Percentiles rank a stretch among this genome's conserved stretches.
Conservation (phyloP, 1,140 invertebrate species). For the Lysiphlebus fabarum region DNA sequence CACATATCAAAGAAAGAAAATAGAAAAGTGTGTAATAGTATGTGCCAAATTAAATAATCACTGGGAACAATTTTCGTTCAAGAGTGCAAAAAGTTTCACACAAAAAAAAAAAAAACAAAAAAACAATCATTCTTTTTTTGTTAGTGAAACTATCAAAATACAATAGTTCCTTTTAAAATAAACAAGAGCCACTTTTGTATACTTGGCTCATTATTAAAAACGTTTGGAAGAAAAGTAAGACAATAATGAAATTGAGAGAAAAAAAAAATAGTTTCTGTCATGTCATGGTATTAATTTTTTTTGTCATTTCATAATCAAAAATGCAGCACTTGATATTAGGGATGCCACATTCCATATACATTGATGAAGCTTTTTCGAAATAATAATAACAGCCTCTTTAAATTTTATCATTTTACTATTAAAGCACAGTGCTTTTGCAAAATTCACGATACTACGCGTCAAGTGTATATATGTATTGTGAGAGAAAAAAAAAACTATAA, state of each 20-base stretch:
- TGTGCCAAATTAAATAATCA: no score
- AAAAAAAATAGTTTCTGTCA: conserved; percentile 21
- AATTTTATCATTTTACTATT: conserved; percentile 31
- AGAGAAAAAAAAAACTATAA: no score
- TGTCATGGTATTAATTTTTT: conserved; percentile 18
- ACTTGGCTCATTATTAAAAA: conserved; percentile 16
- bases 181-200: conserved; percentile 1
- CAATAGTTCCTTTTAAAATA: neutral
- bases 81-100: neutral
- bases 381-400: conserved; percentile 37
- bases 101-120: neutral
- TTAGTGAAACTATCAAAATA: neutral
- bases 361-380: conserved; percentile 52
- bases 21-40: no score
- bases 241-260: neutral
- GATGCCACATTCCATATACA: conserved; percentile 57
- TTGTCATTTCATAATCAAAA: conserved; percentile 36
- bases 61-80: no score
- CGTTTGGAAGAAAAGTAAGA: conserved; percentile 7
- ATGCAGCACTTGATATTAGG: conserved; percentile 52
- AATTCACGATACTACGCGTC: conserved; percentile 37
- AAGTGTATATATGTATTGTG: conserved; percentile 33
- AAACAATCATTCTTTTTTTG: neutral
- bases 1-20: no score
- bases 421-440: conserved; percentile 46